Evolutionary conservation across 2,888 invertebrate genomes (phyloP).

Genomic region (Drosophila fulvimacula): DNA sequence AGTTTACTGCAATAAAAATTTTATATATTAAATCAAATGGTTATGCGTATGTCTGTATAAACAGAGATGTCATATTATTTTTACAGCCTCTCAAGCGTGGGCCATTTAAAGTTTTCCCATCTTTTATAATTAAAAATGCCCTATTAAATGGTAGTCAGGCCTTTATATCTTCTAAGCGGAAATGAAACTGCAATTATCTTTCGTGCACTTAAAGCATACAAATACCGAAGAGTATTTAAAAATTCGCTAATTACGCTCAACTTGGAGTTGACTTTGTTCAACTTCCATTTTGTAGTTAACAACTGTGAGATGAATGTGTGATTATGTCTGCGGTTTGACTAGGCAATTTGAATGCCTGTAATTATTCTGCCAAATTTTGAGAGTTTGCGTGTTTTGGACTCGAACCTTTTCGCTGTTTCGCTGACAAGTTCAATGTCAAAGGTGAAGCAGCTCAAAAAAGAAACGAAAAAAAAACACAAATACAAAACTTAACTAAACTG

Average conservation of each 20-base stretch:
- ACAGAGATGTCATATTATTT: not conserved
- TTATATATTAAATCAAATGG: not conserved
- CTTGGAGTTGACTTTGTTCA: slow-evolving; percentile 8
- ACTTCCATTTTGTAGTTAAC: slow-evolving; percentile 8
- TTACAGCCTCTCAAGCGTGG: not conserved
- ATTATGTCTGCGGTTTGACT: slow-evolving; percentile 5
- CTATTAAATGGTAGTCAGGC: slow-evolving; percentile 17
- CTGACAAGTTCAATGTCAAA: slow-evolving; percentile 78
- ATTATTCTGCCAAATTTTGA: slow-evolving; percentile 30
- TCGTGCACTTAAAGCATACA: slow-evolving; percentile 26
- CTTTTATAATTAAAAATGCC: not conserved
- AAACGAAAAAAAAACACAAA: not conserved
- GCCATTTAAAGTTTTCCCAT: not conserved
- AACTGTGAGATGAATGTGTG: slow-evolving; percentile 2
- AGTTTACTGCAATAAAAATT: no score
- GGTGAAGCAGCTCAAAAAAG: slow-evolving; percentile 42
- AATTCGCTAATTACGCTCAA: slow-evolving; percentile 18
- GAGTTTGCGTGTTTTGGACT: slow-evolving; percentile 29
- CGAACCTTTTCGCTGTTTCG: slow-evolving; percentile 6
- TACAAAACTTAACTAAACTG: slow-evolving; percentile 7
- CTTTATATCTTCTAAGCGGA: slow-evolving; percentile 18
- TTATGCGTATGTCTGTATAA: no score
- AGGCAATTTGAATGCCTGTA: slow-evolving; percentile 28
- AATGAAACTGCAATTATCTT: slow-evolving; percentile 45
- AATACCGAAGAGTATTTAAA: slow-evolving; percentile 8